Evolutionary conservation across 2,888 invertebrate species (phyloP).

Genomic region (Rhingia rostrata): DNA sequence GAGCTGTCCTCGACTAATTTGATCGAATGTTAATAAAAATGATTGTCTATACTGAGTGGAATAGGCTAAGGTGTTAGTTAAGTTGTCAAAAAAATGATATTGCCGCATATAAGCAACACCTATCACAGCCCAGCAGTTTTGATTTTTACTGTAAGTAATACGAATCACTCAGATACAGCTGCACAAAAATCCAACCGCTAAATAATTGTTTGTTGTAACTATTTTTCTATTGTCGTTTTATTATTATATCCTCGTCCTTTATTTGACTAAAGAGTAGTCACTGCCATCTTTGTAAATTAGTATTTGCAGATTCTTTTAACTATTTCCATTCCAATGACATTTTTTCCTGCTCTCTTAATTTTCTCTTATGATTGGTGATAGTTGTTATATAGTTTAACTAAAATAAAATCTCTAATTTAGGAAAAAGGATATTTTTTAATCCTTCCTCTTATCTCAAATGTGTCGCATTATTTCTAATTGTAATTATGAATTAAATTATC

Average conservation of each 20-base stretch:
- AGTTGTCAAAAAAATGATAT: too few relatives aligned
- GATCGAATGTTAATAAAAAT: too few relatives aligned
- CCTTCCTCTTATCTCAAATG: background rate
- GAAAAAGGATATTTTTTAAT: background rate
- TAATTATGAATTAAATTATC: background rate
- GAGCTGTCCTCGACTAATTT: too few relatives aligned
- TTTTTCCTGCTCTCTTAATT: background rate
- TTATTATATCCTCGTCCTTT: slow-evolving; percentile 5
- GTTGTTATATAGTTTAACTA: background rate
- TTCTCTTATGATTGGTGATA: slow-evolving; percentile 11
- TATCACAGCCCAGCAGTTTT: too few relatives aligned
- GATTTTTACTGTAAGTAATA: too few relatives aligned
- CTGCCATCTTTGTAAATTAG: slow-evolving; percentile 11
- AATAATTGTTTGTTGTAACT: background rate
- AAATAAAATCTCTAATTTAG: background rate
- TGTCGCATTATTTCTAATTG: background rate
- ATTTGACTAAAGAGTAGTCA: background rate
- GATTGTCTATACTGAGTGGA: too few relatives aligned
- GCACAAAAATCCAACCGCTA: too few relatives aligned
- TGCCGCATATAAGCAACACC: too few relatives aligned
- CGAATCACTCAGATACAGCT: too few relatives aligned
- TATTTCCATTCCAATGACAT: slow-evolving; percentile 31
- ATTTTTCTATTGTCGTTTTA: slow-evolving; percentile 2
- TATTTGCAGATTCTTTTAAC: background rate
- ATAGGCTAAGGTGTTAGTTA: too few relatives aligned